phyloP scores from a whole-genome alignment of 2,113 vertebrate genomes.

The Symphodus melops region DNA sequence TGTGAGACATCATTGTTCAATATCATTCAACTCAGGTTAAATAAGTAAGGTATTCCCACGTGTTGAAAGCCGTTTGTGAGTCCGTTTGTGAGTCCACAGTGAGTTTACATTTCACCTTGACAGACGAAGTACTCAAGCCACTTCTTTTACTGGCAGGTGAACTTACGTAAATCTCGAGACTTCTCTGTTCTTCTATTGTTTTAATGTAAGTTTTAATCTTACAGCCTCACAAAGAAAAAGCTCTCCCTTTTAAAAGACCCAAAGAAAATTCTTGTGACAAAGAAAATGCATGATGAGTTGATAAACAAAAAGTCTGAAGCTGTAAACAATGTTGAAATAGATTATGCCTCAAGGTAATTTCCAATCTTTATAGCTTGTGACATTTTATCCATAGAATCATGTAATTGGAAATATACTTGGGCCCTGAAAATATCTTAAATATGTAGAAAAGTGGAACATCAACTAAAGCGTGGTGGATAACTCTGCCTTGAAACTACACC shows the following conservation, averaged over 20 bases:
- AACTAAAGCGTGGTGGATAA: too few relatives aligned
- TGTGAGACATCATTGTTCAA: neutral
- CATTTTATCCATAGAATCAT: neutral
- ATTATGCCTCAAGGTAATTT: neutral
- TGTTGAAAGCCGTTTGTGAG: neutral
- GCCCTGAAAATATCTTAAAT: too few relatives aligned
- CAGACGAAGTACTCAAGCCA: slow-evolving; percentile 23
- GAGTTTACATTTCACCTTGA: slow-evolving; percentile 38
- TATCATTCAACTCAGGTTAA: neutral
- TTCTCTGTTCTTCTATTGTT: neutral
- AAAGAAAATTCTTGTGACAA: neutral
- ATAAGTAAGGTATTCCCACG: neutral
- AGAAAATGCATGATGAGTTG: neutral
- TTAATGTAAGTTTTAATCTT: slow-evolving; percentile 17
- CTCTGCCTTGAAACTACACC: too few relatives aligned
- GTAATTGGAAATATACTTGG: too few relatives aligned
- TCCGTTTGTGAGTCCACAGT: slow-evolving; percentile 23
- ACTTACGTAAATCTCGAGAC: slow-evolving; percentile 46
- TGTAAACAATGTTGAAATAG: neutral
- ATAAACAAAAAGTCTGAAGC: neutral
- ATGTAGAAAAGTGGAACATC: too few relatives aligned
- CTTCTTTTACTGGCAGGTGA: slow-evolving; percentile 43
- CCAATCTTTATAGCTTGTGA: neutral
- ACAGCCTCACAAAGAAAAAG: slow-evolving; percentile 5
- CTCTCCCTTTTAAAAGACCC: slow-evolving; percentile 2